Evolutionary conservation across 2,797 vertebrate genomes (phyloP), one percentile per base, ranked within the genome.

Genomic region (Rousettus madagascariensis): DNA sequence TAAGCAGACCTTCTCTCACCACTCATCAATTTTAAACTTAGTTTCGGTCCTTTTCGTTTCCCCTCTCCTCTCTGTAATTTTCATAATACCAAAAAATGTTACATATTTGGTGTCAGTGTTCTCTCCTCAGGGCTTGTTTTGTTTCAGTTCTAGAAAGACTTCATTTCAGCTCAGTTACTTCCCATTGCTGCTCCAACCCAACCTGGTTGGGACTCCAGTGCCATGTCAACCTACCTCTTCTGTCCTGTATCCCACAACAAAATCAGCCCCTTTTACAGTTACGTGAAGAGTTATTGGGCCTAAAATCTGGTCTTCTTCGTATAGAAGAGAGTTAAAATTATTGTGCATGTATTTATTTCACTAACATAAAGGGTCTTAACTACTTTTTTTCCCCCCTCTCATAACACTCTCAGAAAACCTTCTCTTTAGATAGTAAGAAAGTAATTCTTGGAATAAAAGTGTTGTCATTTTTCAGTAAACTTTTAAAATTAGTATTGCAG

Each of bases 331-430:
- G 49, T 90, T 83, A 68, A 79, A 38, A 51, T 84, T 57, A 57
- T 63, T 46, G 2, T 63, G 38, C 13, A 4, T 74, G 11, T 49
- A 49, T 59, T 59, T 51, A 46, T 88, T 91, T 91, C 59, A 41
- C 33, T 57, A 66, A 30, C 61, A 93, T 41, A 41, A 75, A 88
- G 38, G 3, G 2, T 71, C 74, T 80, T 85, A 22, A 77, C 66
- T 83, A 19, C 43, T 65, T 69, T 59, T 84, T 59, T 74, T 28
- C 11, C 53, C 13, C 1, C 61, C 22, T 69, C 15, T 68, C 71
- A 49, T 84, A 83, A n/a, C n/a, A 20, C 17, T 90, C 19, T 77
- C 78, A 88, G 41, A 66, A 86, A 95, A 90, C 71, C 28, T 53
- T 92, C 33, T 84, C 33, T 88, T 59, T 94, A 68, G 51, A 46